These are phyloP conservation scores for Magallana gigas DNA, from an alignment of 1,140 invertebrate genomes.

Conservation along the genomic window DNA sequence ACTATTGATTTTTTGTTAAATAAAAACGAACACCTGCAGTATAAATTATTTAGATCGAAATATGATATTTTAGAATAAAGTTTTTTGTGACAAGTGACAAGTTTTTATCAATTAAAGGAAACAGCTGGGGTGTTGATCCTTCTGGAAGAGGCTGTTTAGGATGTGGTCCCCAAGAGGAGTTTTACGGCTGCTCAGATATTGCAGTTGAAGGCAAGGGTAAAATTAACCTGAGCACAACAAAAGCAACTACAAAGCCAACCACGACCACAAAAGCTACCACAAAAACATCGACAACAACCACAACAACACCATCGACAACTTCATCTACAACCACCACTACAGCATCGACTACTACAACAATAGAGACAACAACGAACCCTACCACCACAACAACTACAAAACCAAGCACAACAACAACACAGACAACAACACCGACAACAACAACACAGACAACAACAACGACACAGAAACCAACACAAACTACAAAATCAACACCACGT, in stretches of 20 bases:
- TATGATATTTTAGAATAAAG: no score
- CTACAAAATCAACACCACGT: not conserved
- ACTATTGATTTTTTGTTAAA: no score
- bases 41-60: no score
- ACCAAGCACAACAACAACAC: not conserved
- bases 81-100: no score
- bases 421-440: not conserved
- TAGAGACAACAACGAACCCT: not conserved
- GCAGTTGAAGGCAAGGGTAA: conserved; percentile 77
- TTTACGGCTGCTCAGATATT: conserved; percentile 85
- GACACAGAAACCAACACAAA: not conserved
- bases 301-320: not conserved
- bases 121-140: conserved; percentile 73
- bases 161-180: conserved; percentile 82
- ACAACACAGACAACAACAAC: not conserved
- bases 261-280: not conserved
- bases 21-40: no score
- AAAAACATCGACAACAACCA: not conserved
- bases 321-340: not conserved
- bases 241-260: not conserved
- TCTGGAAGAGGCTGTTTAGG: conserved; percentile 70
- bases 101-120: conserved; percentile 60
- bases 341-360: not conserved
- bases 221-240: not conserved
- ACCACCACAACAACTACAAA: not conserved